Conservation (phyloP, 2,888 invertebrate species). For the Omphaloscelis lunosa region DNA sequence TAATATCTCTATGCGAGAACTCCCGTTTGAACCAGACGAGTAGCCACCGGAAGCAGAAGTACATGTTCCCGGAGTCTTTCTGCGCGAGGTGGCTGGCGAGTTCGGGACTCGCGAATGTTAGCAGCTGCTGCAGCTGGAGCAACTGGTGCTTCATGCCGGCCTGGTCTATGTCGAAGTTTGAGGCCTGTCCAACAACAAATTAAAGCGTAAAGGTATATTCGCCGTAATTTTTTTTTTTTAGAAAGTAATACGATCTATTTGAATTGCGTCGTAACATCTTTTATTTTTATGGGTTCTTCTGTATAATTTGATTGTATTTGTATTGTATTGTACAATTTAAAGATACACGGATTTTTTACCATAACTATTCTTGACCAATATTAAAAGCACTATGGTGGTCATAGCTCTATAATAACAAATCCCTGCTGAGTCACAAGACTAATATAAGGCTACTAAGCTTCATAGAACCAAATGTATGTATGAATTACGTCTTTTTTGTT, state of each 20-base stretch:
- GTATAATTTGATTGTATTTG: too few relatives aligned
- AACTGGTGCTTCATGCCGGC: constrained; percentile 98
- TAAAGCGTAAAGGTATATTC: background rate
- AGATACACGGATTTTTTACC: background rate
- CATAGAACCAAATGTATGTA: background rate
- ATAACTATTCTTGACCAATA: background rate
- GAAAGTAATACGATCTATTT: background rate
- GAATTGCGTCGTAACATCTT: background rate
- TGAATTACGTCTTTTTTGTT: background rate
- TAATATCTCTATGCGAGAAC: constrained; percentile 96
- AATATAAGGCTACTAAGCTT: background rate
- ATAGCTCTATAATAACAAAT: background rate
- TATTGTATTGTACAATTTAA: too few relatives aligned
- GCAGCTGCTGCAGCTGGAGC: constrained; percentile 94
- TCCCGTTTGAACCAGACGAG: constrained; percentile 99
- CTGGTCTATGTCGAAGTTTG: constrained; percentile 99
- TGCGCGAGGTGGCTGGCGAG: constrained; percentile 96
- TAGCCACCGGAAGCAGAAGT: constrained; percentile 99
- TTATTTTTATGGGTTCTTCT: background rate
- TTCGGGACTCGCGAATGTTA: constrained; percentile 95
- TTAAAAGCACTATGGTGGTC: background rate
- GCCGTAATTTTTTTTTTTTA: background rate
- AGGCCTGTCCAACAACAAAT: constrained; percentile 88
- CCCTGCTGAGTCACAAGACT: background rate
- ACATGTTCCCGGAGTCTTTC: constrained; percentile 98